Base-by-base conservation (phyloP, 2,113 vertebrate genomes). In the Mohoua ochrocephala region DNA sequence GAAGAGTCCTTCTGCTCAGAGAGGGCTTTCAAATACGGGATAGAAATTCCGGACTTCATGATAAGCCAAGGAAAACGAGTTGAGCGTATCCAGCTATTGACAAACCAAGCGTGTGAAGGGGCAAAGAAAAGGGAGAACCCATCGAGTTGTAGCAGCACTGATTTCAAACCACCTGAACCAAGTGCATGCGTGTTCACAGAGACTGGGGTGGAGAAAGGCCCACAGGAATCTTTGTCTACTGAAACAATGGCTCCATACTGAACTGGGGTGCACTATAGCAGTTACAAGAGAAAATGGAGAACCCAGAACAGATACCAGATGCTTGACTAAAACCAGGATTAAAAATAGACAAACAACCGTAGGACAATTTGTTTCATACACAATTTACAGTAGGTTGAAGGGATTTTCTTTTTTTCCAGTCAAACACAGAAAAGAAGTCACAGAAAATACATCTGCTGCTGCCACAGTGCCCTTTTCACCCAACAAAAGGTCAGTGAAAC, bases 401-500 rank as follows among this genome's bases (percentile, higher is more conserved):
- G n/a, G 13, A 11, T 60, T 84, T 91, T 63, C 28, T 47, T 77
- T 74, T 81, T 83, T 61, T 52, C 84, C 78, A 82, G 76, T 84
- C 74, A 93, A 91, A 96, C 79, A 95, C 90, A 97, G 96, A 96
- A 97, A 97, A 97, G 95, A 95, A 97, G 94, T 95, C 93, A 97
- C 97, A 97, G 97, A 96, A 97, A 95, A 97, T 95, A 95, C 97
- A 97, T 94, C 97, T 96, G 92, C 97, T 97, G 97, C 97, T 97
- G 96, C 96, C 96, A 96, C 97, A 95, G 96, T 31, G 9, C 77
- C 95, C 95, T 96, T 56, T 68, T 47, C 73, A 71, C 61, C 87
- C 73, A 13, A 44, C 53, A 9, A 35, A 49, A 85, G 23, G 44
- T 70, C 70, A 85, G 65, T 78, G 42, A 30, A 64, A 83, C 9